Conservation (phyloP, 2,888 invertebrate genomes). For the Leptogaster cylindrica region DNA sequence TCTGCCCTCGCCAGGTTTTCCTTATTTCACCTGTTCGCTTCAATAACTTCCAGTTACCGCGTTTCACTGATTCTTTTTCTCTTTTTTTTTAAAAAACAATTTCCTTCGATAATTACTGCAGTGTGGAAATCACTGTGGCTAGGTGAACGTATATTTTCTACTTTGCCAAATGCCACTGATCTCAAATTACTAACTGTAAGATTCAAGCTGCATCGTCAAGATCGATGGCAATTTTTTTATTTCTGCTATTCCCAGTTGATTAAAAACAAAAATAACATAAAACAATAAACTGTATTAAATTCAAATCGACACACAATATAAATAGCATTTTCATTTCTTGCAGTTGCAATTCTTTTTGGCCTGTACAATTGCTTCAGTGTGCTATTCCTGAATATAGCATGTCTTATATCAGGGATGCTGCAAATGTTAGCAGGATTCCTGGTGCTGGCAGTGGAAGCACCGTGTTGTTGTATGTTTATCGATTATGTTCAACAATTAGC, state of each 20-base stretch:
- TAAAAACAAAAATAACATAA: background rate
- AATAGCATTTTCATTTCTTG: conserved; percentile 55
- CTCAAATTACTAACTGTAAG: no score
- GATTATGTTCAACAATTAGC: conserved; percentile 90
- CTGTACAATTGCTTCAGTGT: conserved; percentile 76
- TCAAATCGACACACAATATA: background rate
- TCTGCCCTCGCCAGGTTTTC: no score
- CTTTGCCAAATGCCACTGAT: no score
- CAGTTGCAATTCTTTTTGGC: conserved; percentile 86
- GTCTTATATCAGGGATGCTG: conserved; percentile 81
- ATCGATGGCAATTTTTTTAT: background rate
- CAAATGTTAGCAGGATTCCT: conserved; percentile 90
- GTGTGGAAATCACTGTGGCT: no score
- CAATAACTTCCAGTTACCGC: no score
- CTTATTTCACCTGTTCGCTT: no score
- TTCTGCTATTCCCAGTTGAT: no score
- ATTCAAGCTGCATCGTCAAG: no score
- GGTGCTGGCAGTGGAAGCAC: conserved; percentile 89
- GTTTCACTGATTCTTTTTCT: no score
- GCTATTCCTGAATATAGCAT: conserved; percentile 67
- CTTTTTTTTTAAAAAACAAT: no score
- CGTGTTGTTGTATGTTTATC: conserved; percentile 95
- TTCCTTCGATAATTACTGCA: no score
- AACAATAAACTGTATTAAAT: background rate
- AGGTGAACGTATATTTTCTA: no score